Evolutionary conservation across 2,797 vertebrate genomes (phyloP), one percentile per base, ranked within the genome.

Genomic region (Myotis findleyi): DNA sequence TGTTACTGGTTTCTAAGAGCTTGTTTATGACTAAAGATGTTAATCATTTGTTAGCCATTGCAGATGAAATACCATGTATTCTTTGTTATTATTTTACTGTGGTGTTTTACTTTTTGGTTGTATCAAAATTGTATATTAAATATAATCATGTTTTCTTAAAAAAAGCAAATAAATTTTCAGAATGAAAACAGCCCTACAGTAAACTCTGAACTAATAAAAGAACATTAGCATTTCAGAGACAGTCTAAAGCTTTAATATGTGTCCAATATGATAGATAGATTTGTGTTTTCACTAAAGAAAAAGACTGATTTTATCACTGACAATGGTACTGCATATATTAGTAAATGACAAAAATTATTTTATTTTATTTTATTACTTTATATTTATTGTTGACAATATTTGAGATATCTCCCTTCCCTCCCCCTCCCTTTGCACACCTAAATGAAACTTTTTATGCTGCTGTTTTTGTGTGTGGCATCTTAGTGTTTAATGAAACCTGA

Each of bases 351-450:
- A 87, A 68, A 30, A 64, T n/a, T 17, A n/a, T n/a, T 13, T 57
- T 57, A 10, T 64, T 64, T 57, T 14, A 1, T 62, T n/a, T 64
- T 64, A 7, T 64, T 64, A 64, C 7, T 64, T 64, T 64, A 17
- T 64, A 2, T n/a, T n/a, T 64, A 64, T 64, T 64, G 1, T 64
- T 64, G 5, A n/a, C 30, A n/a, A 6, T 64, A n/a, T 17, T 64
- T 8, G 6, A n/a, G 30, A n/a, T 64, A 3, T 64, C 62, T 25
- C 14, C 6, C n/a, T 64, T 21, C 30, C 11, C 14, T n/a, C 25
- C 2, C 10, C 49, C 1, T 11, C 57, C 5, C 5, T 7, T n/a
- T n/a, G 30, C 30, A 7, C 27, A 7, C 62, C 14, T n/a, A 7
- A 17, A 64, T 64, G 62, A 64, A 64, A 64, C 6, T 71, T 49